phyloP scores from a whole-genome alignment of 2,797 vertebrate genomes.

The Crossoptilon crossoptilon region DNA sequence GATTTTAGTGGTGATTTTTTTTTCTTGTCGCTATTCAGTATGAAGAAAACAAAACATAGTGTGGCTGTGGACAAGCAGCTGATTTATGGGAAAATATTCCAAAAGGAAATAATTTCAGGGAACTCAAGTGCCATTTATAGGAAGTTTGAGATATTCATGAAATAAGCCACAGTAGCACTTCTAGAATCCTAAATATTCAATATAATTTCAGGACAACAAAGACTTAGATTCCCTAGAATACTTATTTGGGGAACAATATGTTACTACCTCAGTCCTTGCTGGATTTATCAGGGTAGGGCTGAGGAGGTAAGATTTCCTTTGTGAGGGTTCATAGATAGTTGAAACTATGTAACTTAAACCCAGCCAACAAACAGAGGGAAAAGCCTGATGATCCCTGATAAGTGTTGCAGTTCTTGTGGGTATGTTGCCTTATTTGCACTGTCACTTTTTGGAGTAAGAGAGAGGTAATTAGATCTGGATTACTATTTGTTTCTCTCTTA shows the following conservation, averaged over 20 bases:
- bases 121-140: not conserved
- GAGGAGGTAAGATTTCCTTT: not conserved
- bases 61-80: not conserved
- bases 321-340: not conserved
- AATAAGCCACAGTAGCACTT: rapidly evolving
- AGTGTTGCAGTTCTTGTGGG: not conserved
- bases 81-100: not conserved
- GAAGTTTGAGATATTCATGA: not conserved
- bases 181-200: not conserved
- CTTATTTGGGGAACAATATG: not conserved
- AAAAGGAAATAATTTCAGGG: not conserved
- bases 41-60: not conserved
- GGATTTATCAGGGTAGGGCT: not conserved
- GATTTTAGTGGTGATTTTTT: not conserved
- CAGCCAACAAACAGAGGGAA: not conserved
- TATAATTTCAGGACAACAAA: not conserved
- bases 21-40: not conserved
- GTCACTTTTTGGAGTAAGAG: not conserved
- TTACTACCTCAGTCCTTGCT: not conserved
- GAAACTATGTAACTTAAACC: not conserved
- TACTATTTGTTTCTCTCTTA: rapidly evolving
- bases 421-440: not conserved
- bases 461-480: not conserved
- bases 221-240: not conserved
- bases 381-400: not conserved